phyloP scores from a whole-genome alignment of 2,113 vertebrate genomes.

The Engraulis encrasicolus region DNA sequence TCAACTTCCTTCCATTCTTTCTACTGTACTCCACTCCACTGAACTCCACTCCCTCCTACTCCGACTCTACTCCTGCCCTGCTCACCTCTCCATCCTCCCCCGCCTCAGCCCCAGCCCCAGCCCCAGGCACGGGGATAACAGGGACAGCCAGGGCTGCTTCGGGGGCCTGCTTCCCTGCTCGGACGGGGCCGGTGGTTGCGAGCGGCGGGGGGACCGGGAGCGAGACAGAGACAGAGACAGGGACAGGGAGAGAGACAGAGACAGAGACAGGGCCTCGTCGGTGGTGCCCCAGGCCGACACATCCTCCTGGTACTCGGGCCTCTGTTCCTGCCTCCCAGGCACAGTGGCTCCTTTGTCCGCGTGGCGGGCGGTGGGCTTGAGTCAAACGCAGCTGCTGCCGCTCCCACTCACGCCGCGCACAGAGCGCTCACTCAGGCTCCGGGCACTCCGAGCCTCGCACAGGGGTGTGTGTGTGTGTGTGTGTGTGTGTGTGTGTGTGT shows the following conservation, averaged over 20 bases:
- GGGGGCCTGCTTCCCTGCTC: constrained; percentile 45
- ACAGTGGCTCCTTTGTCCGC: constrained; percentile 65
- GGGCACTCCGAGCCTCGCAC: neutral
- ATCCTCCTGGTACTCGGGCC: constrained; percentile 69
- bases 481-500: neutral
- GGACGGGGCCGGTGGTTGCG: constrained; percentile 3
- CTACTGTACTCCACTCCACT: too few species aligned
- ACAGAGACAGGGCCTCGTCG: constrained; percentile 43
- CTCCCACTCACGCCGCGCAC: constrained; percentile 2
- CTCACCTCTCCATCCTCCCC: too few species aligned
- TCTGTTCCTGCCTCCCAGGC: constrained; percentile 75
- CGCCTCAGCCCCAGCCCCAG: too few species aligned
- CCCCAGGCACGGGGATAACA: too few species aligned
- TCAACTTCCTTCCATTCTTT: too few species aligned
- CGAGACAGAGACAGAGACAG: too few species aligned
- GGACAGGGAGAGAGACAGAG: too few species aligned
- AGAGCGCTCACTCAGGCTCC: neutral
- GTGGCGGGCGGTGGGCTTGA: constrained; percentile 32
- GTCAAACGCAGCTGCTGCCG: constrained; percentile 43
- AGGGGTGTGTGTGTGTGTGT: neutral
- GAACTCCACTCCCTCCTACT: too few species aligned
- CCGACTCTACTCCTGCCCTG: too few species aligned
- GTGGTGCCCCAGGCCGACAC: constrained; percentile 64
- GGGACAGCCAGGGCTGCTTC: constrained; percentile 68
- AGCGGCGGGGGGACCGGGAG: too few species aligned